Conservation (phyloP, 2,888 invertebrate genomes). For the Drosophila koepferae region DNA sequence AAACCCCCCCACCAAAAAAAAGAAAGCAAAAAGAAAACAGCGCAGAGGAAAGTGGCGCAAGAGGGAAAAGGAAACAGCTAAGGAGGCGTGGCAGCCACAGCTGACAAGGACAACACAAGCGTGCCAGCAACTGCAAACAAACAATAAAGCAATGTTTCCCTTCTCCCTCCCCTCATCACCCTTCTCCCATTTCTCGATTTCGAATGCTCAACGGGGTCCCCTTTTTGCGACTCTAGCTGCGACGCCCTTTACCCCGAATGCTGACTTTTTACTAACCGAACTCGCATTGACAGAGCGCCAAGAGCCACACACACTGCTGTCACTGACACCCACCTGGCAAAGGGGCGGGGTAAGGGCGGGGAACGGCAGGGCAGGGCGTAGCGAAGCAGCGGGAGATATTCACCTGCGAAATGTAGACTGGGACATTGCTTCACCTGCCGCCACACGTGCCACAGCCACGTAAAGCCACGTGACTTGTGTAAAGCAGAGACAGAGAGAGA, state of each 20-base stretch:
- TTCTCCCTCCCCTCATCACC: no score
- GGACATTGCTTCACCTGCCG: background rate
- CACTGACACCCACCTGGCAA: slow-evolving; percentile 5
- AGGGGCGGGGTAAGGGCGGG: fast-evolving
- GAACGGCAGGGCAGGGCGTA: no score
- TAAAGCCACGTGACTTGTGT: slow-evolving; percentile 5
- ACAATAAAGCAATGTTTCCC: slow-evolving; percentile 30
- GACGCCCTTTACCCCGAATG: background rate
- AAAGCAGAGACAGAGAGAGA: background rate
- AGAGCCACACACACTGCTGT: slow-evolving; percentile 4
- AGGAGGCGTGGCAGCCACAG: slow-evolving; percentile 32
- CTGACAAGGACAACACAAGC: slow-evolving; percentile 32
- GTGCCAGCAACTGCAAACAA: slow-evolving; percentile 37
- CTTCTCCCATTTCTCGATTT: background rate
- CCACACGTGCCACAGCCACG: slow-evolving; percentile 27
- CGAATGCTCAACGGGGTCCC: background rate
- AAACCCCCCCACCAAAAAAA: no score
- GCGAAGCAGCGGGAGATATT: background rate
- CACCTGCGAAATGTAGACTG: slow-evolving; percentile 1
- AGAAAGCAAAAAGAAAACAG: slow-evolving; percentile 18
- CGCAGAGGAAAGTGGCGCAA: background rate
- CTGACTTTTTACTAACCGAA: slow-evolving; percentile 22
- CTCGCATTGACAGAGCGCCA: slow-evolving; percentile 7
- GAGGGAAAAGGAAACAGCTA: slow-evolving; percentile 6
- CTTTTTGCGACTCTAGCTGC: background rate